phyloP scores from a whole-genome alignment of 2,113 vertebrate genomes.

The Epinephelus moara region DNA sequence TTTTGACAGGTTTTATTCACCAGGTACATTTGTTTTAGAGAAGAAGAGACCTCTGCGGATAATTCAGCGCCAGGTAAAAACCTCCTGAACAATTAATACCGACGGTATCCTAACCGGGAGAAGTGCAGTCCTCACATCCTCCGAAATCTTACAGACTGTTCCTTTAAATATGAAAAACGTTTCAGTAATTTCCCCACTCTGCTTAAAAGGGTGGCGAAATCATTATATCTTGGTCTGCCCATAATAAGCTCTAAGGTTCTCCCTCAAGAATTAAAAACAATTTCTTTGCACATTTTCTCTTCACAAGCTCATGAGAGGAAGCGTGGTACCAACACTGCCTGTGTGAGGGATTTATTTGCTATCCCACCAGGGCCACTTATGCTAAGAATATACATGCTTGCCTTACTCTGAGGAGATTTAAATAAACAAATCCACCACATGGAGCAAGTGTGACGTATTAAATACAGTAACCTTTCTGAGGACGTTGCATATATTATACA shows the following conservation, averaged over 20 bases:
- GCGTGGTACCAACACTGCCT: constrained; percentile 33
- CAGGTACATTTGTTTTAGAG: too few species aligned
- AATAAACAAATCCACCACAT: constrained; percentile 56
- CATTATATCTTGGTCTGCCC: not conserved
- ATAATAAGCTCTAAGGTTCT: constrained; percentile 25
- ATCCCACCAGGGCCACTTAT: constrained; percentile 60
- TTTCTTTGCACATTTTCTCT: constrained; percentile 33
- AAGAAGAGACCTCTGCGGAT: too few species aligned
- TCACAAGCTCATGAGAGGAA: constrained; percentile 21
- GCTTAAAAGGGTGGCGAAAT: not conserved
- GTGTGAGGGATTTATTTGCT: constrained; percentile 59
- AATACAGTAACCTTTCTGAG: constrained; percentile 8
- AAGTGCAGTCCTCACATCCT: too few species aligned
- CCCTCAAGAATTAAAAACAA: constrained; percentile 18
- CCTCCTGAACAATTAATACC: too few species aligned
- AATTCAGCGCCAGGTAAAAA: too few species aligned
- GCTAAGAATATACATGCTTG: constrained; percentile 59
- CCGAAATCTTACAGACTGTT: too few species aligned
- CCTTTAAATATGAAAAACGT: not conserved
- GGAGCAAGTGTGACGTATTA: constrained; percentile 17
- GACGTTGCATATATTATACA: not conserved
- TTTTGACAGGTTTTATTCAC: too few species aligned
- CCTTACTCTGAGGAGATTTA: constrained; percentile 48
- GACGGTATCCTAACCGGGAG: too few species aligned
- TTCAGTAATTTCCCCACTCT: not conserved